Percentiles rank a stretch among this genome's conserved stretches.
These are phyloP conservation scores for Epinephelus fuscoguttatus DNA, from an alignment of 2,113 vertebrate species.

Conservation along the genomic window DNA sequence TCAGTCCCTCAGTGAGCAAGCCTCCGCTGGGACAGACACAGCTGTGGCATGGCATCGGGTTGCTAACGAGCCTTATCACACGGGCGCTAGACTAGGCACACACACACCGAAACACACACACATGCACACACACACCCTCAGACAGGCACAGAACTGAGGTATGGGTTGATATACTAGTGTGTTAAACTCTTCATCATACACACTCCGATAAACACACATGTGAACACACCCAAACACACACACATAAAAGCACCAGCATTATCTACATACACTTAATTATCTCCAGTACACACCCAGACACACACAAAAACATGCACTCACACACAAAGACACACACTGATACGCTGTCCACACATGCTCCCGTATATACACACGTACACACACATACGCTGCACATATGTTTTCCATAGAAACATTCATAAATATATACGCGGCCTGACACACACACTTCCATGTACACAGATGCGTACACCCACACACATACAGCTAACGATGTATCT, in stretches of 20 bases:
- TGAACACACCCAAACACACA: not conserved
- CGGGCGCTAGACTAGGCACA: slow-evolving; percentile 63
- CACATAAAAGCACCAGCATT: not conserved
- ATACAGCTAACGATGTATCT: slow-evolving; percentile 6
- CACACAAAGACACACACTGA: not conserved
- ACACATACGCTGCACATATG: not conserved
- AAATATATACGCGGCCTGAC: not conserved
- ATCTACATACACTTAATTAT: slow-evolving; percentile 3
- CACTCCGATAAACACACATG: not conserved
- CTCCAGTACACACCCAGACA: not conserved
- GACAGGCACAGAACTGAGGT: slow-evolving; percentile 20
- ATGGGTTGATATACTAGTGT: slow-evolving; percentile 2
- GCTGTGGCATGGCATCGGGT: slow-evolving; percentile 79
- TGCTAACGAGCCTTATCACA: slow-evolving; percentile 83
- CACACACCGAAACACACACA: not conserved
- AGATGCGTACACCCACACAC: not conserved
- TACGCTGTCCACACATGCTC: not conserved
- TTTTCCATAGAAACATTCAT: not conserved
- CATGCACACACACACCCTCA: slow-evolving; percentile 1
- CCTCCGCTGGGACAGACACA: slow-evolving; percentile 80
- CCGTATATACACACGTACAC: not conserved
- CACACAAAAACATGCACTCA: not conserved
- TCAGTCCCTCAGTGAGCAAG: slow-evolving; percentile 75
- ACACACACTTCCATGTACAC: not conserved
- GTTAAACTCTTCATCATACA: slow-evolving; percentile 10